phyloP scores from a whole-genome alignment of 2,113 vertebrate species.

The Nesogale talazaci region DNA sequence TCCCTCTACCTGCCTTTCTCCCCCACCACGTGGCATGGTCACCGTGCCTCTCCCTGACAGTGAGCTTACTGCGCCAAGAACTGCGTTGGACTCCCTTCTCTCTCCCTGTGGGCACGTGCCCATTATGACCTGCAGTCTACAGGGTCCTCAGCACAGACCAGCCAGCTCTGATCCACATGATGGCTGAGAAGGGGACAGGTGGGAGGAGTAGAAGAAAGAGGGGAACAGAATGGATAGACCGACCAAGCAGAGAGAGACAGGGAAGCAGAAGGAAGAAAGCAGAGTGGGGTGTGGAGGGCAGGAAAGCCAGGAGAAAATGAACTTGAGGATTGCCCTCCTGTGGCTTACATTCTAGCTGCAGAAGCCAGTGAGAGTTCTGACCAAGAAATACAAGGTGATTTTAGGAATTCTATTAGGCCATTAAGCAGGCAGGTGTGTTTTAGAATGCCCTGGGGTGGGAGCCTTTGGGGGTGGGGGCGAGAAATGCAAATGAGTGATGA shows the following conservation, averaged over 20 bases:
- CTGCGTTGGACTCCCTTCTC: accelerated
- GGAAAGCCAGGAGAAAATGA: neutral
- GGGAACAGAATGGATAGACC: neutral
- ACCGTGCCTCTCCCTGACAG: neutral
- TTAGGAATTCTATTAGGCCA: neutral
- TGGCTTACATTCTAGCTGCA: neutral
- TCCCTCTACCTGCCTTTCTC: neutral
- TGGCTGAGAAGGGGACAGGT: neutral
- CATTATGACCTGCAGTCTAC: accelerated
- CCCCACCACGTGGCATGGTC: neutral
- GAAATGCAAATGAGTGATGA: neutral
- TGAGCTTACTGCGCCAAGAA: neutral
- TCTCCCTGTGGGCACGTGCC: neutral
- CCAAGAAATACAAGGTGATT: neutral
- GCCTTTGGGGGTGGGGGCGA: neutral
- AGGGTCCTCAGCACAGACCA: neutral
- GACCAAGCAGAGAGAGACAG: neutral
- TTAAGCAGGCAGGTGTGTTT: neutral
- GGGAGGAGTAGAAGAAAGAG: neutral
- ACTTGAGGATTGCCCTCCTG: neutral
- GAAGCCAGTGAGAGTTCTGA: neutral
- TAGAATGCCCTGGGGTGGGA: neutral
- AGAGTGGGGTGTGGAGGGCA: no score
- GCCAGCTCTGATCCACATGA: neutral
- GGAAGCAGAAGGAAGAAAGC: neutral